Conservation (phyloP, 2,797 vertebrate species). For the Petrocephalus schoutedeni region DNA sequence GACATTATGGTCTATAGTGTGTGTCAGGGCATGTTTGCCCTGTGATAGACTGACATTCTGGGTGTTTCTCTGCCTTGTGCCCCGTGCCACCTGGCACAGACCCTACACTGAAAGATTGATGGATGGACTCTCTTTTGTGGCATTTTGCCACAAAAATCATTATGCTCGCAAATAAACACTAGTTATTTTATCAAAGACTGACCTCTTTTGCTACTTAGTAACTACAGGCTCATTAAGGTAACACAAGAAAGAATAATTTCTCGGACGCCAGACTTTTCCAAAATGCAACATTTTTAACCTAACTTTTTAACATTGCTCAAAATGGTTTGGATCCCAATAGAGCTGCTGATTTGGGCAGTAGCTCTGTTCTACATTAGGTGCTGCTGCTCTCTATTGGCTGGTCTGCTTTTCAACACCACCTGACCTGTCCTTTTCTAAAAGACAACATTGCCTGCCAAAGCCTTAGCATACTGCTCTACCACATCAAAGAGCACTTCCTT, state of each 20-base stretch:
- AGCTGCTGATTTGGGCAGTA: background rate
- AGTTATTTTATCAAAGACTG: background rate
- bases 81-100: background rate
- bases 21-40: background rate
- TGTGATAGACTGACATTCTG: background rate
- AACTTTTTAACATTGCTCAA: background rate
- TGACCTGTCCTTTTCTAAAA: background rate
- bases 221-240: background rate
- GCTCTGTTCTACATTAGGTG: background rate
- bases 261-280: background rate
- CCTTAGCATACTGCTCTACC: background rate
- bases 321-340: background rate
- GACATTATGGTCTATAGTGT: background rate
- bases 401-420: background rate
- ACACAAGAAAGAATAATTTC: background rate
- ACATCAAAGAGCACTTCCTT: background rate
- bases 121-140: background rate
- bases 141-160: background rate
- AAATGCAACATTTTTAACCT: background rate
- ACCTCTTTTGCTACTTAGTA: background rate
- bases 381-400: slow-evolving; percentile 1
- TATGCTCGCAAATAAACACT: background rate
- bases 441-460: slow-evolving; percentile 2
- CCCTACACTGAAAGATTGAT: background rate
- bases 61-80: background rate